Conservation (phyloP, 2,113 vertebrate genomes). For the Catharus minimus region DNA sequence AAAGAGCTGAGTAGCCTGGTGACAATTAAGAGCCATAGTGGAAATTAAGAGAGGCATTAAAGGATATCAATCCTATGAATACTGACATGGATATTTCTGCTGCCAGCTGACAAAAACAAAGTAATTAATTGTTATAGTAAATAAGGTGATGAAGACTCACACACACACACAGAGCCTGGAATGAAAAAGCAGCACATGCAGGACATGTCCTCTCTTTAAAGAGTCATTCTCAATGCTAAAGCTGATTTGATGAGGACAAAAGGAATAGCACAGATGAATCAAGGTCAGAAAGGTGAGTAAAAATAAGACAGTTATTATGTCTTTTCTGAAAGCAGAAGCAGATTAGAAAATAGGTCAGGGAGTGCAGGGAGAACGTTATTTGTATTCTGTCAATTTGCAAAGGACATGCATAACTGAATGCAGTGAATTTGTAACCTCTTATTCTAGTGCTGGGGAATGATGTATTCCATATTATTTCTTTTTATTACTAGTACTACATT, state of each 20-base stretch:
- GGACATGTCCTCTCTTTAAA: conserved; percentile 17
- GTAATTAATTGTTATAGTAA: conserved; percentile 21
- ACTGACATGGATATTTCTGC: not conserved
- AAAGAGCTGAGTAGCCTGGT: not conserved
- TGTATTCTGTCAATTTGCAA: conserved; percentile 40
- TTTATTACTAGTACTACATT: not conserved
- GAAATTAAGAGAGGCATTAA: conserved; percentile 20
- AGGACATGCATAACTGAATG: not conserved
- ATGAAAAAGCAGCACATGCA: not conserved
- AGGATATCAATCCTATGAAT: not conserved
- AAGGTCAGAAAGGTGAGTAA: conserved; percentile 55
- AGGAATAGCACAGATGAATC: conserved; percentile 38
- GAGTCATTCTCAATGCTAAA: conserved; percentile 2
- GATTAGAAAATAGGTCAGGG: conserved; percentile 52
- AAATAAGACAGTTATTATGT: conserved; percentile 59
- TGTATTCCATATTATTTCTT: not conserved
- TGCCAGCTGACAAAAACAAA: not conserved
- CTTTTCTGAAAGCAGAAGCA: conserved; percentile 49
- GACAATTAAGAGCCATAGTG: not conserved
- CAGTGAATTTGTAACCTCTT: not conserved
- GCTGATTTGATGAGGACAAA: conserved; percentile 43
- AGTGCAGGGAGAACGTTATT: conserved; percentile 9
- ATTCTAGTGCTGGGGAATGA: not conserved
- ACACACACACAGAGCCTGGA: not conserved
- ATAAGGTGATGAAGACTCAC: not conserved